Conservation (phyloP, 2,797 vertebrate genomes). For the Pseudocheirus occidentalis region DNA sequence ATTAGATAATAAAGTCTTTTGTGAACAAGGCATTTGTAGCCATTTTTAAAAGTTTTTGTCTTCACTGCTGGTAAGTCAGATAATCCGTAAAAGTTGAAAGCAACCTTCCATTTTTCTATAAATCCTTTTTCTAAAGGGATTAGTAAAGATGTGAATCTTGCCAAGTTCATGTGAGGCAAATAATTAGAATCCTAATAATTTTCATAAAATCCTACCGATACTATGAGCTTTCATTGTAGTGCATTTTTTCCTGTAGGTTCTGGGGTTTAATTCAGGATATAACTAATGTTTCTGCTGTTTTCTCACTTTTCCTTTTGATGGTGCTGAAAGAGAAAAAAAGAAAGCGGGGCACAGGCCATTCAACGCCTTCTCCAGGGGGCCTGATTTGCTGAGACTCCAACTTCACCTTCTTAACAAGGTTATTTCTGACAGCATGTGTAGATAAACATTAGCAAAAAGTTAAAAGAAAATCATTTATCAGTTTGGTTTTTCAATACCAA, state of each 20-base stretch:
- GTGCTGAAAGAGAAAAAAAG: constrained; percentile 93
- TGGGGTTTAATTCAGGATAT: constrained; percentile 84
- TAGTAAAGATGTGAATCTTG: constrained; percentile 78
- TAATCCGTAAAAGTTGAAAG: constrained; percentile 82
- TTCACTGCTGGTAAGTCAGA: constrained; percentile 88
- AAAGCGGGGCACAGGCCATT: constrained; percentile 92
- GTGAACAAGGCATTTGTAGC: constrained; percentile 91
- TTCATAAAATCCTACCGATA: constrained; percentile 80
- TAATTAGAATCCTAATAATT: constrained; percentile 79
- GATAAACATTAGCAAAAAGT: constrained; percentile 90
- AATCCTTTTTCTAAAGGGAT: constrained; percentile 80
- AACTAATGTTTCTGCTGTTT: constrained; percentile 95
- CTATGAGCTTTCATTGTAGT: constrained; percentile 86
- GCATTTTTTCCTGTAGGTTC: constrained; percentile 87
- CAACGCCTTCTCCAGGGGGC: constrained; percentile 90
- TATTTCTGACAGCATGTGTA: constrained; percentile 96
- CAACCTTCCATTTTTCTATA: constrained; percentile 79
- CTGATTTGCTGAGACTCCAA: constrained; percentile 94
- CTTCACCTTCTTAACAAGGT: constrained; percentile 94
- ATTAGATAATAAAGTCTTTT: constrained; percentile 93
- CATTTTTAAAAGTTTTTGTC: constrained; percentile 89
- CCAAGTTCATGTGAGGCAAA: constrained; percentile 70
- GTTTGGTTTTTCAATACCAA: constrained; percentile 76
- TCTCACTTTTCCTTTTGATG: constrained; percentile 95
- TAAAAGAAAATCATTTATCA: constrained; percentile 82